A percentile compares a stretch with the other conserved stretches of the same genome.
phyloP scores from a whole-genome alignment of 2,797 vertebrate species.

The Lutjanus argentimaculatus region DNA sequence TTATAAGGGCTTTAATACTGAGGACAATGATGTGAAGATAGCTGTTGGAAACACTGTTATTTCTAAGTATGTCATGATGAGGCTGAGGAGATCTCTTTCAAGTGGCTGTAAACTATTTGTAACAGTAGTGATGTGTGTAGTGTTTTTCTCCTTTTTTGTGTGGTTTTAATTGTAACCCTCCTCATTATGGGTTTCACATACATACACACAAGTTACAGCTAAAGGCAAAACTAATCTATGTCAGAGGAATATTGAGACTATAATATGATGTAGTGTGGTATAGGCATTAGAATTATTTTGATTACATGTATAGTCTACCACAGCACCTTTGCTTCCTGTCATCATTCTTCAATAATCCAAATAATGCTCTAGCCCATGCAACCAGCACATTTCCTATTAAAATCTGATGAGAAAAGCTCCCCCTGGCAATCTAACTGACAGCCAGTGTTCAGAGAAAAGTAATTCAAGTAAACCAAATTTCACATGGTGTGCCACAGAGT shows the following conservation, averaged over 20 bases:
- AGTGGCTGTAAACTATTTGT: constrained; percentile 18
- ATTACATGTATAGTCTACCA: not conserved
- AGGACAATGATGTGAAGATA: no score
- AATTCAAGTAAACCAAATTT: constrained; percentile 26
- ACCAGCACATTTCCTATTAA: constrained; percentile 29
- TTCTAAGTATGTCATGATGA: not conserved
- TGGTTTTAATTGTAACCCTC: constrained; percentile 4
- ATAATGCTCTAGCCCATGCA: not conserved
- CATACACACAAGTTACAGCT: not conserved
- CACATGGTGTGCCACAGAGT: constrained; percentile 8
- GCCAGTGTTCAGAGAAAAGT: constrained; percentile 13
- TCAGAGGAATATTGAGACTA: not conserved
- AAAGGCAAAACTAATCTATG: not conserved
- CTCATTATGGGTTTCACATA: not conserved
- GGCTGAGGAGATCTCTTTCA: not conserved
- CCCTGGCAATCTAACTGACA: constrained; percentile 8
- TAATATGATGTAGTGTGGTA: not conserved
- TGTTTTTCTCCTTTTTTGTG: constrained; percentile 12
- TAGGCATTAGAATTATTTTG: not conserved
- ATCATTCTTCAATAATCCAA: constrained; percentile 28
- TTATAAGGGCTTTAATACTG: not conserved
- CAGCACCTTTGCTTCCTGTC: constrained; percentile 8
- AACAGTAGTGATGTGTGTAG: not conserved
- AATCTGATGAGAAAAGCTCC: constrained; percentile 25
- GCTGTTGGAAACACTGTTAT: not conserved